A percentile compares a stretch with the other conserved stretches of the same genome.
phyloP scores from a whole-genome alignment of 2,113 vertebrate genomes.

The Rafetus swinhoei region DNA sequence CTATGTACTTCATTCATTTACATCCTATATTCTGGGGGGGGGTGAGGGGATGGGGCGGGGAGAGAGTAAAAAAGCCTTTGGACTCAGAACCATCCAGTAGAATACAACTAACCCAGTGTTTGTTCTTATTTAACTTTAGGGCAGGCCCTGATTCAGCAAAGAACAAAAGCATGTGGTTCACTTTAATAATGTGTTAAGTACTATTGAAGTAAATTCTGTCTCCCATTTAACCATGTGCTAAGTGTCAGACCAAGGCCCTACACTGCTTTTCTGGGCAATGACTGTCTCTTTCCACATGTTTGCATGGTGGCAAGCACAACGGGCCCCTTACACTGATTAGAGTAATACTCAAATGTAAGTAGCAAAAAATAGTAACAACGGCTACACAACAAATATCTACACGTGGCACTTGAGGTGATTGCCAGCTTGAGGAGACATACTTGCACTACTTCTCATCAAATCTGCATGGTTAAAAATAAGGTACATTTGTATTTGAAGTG shows the following conservation, averaged over 20 bases:
- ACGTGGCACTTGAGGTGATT: background rate
- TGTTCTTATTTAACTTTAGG: background rate
- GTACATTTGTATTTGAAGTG: background rate
- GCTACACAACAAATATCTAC: background rate
- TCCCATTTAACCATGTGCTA: background rate
- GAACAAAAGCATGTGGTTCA: background rate
- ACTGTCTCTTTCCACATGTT: background rate
- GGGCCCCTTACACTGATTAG: background rate
- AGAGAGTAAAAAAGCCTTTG: background rate
- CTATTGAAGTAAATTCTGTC: background rate
- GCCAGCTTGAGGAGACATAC: background rate
- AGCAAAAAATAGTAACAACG: background rate
- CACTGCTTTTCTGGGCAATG: background rate
- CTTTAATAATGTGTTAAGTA: background rate
- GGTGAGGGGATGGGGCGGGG: too few relatives aligned
- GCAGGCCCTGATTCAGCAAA: background rate
- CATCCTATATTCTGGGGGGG: background rate
- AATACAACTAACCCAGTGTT: background rate
- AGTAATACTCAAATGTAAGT: background rate
- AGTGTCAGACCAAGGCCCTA: background rate
- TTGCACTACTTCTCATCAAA: background rate
- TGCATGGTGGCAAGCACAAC: background rate
- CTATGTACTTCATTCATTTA: background rate
- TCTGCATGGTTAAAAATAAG: background rate
- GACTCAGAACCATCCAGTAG: background rate